phyloP scores from a whole-genome alignment of 2,888 invertebrate species.

The Cerastis leucographa region DNA sequence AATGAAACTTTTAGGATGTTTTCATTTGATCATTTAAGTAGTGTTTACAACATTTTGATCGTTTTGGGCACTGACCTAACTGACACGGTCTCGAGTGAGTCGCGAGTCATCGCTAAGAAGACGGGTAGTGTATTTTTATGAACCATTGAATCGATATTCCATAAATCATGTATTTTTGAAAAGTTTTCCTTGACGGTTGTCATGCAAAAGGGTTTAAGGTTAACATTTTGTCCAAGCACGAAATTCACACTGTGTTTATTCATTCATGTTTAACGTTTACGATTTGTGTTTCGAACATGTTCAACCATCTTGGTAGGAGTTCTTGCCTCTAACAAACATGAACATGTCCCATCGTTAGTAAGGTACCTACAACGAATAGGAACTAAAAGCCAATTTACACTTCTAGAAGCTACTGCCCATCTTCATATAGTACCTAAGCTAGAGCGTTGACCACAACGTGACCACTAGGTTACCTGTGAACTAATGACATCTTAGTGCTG shows the following conservation, averaged over 20 bases:
- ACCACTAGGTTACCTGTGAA: slow-evolving; percentile 25
- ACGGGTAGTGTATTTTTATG: background rate
- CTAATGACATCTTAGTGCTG: slow-evolving; percentile 23
- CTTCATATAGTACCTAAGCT: slow-evolving; percentile 1
- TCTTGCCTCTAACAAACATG: too few species aligned
- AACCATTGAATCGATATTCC: background rate
- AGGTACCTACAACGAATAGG: background rate
- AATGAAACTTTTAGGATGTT: background rate
- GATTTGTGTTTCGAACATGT: too few species aligned
- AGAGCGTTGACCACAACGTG: slow-evolving; percentile 6
- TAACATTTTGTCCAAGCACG: background rate
- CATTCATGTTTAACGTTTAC: background rate
- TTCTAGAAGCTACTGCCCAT: background rate
- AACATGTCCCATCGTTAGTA: background rate
- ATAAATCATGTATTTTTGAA: background rate
- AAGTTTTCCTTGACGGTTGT: background rate
- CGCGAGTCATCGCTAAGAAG: too few species aligned
- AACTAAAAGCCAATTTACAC: slow-evolving; percentile 15
- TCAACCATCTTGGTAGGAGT: too few species aligned
- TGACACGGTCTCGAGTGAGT: too few species aligned
- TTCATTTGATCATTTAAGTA: background rate
- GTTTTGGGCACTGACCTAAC: background rate
- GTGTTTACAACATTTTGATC: background rate
- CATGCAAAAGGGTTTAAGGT: background rate
- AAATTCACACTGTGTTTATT: background rate